Evolutionary conservation across 2,113 vertebrate species (phyloP), one percentile per base, ranked within the genome.

Genomic region (Genyomyrus donnyi): DNA sequence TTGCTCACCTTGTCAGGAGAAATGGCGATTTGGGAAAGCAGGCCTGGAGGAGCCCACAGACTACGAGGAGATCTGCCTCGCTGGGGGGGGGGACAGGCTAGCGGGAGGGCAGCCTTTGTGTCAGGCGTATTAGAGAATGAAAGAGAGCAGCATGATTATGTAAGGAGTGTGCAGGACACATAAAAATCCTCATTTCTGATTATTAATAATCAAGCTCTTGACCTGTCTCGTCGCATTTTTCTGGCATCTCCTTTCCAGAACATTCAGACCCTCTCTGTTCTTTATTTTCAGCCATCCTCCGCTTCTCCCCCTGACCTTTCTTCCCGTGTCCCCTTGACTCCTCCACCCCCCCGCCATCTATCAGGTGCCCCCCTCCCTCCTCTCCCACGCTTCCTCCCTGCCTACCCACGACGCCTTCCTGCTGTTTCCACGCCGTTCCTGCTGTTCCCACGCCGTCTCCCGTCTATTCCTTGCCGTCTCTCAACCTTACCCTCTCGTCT

Each of bases 261-360:
- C 3, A 19, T 80, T 42, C 31, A 42, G 13, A 24, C 87, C 9
- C 48, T 42, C 85, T 80, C 86, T 74, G 48, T 90, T 74, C 48
- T 66, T 56, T 39, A 85, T 66, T 87, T 88, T 70, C 58, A 50
- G 58, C 27, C 46, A 42, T 84, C 53, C 52, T 87, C 56, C 15
- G 1, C 66, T 17, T 85, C 24, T 50, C 70, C 88, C 46, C 27
- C 46, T 31, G 17, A 50, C 50, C 31, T 56, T 80, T 58, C n/a
- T 87, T 83, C 88, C 87, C 53, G 70, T 70, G 39, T 89, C 5
- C 35, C 53, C 77, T 35, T 90, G 46, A 27, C 80, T 90, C 77
- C 85, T 52, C 70, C 35, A 15, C 39, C 42, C 88, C 90, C 88
- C 86, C 42, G 10, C 70, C 45, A 49, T 88, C 17, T 49, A 31